A percentile compares a stretch with the other conserved stretches of the same genome.
Evolutionary conservation across 2,888 invertebrate genomes (phyloP).

Genomic region (Diachrysia chrysitis): DNA sequence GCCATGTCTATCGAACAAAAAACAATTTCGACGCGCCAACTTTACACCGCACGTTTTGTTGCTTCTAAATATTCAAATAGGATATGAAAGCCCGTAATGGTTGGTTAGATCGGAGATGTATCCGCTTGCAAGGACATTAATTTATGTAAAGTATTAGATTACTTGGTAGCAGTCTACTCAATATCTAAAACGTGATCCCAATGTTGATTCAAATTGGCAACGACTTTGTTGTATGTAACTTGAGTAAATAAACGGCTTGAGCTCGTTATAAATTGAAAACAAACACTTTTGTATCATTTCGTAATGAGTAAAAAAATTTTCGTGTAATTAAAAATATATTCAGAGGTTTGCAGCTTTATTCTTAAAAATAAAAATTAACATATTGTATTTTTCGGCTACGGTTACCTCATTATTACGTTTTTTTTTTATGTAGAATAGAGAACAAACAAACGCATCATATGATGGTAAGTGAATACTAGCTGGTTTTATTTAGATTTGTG

Average conservation of each 20-base stretch:
- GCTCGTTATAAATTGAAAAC: constrained; percentile 18
- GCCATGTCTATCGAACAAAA: constrained; percentile 64
- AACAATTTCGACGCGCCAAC: constrained; percentile 67
- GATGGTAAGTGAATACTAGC: not conserved
- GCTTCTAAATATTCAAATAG: constrained; percentile 82
- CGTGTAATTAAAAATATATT: not conserved
- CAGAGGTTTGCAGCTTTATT: too few species aligned
- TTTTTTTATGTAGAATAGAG: not conserved
- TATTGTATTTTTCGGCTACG: not conserved
- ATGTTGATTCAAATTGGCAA: constrained; percentile 80
- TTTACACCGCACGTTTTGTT: constrained; percentile 75
- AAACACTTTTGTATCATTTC: constrained; percentile 15
- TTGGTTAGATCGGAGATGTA: constrained; percentile 81
- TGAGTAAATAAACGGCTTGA: constrained; percentile 54
- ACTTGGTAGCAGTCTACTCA: constrained; percentile 70
- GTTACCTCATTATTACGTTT: not conserved
- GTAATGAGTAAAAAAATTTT: not conserved
- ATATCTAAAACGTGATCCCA: constrained; percentile 82
- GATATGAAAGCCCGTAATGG: constrained; percentile 80
- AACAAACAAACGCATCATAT: not conserved
- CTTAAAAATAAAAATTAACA: too few species aligned
- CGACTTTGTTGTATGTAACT: constrained; percentile 59
- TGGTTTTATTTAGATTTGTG: not conserved
- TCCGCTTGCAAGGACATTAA: constrained; percentile 75
- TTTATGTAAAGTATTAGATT: constrained; percentile 84